Conservation (phyloP, 2,113 vertebrate genomes). For the Corynorhinus townsendii region DNA sequence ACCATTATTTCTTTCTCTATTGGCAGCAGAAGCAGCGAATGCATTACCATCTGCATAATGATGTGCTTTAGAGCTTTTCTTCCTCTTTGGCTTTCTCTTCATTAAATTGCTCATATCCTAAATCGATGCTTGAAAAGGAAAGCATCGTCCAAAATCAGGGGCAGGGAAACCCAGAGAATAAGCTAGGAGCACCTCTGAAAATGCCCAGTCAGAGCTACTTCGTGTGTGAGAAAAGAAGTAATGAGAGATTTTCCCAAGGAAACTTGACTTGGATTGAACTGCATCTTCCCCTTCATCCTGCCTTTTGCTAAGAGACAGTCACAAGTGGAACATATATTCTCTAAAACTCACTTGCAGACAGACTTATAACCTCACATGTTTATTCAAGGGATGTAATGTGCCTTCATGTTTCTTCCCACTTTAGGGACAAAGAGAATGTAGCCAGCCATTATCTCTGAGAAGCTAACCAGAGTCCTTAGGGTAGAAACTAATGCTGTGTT, state of each 20-base stretch:
- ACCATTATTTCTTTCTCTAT: slow-evolving; percentile 29
- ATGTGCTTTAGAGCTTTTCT: slow-evolving; percentile 1
- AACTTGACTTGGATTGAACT: background rate
- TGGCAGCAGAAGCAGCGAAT: background rate
- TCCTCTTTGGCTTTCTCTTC: slow-evolving; percentile 28
- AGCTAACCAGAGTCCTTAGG: background rate
- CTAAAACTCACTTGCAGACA: background rate
- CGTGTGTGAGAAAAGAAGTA: background rate
- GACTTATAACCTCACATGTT: background rate
- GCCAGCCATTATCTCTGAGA: background rate
- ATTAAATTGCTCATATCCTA: background rate
- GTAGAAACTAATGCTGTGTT: background rate
- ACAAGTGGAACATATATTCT: background rate
- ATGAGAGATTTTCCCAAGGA: background rate
- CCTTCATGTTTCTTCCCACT: background rate
- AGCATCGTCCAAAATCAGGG: background rate
- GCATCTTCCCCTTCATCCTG: background rate
- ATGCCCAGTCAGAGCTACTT: background rate
- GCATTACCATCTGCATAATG: background rate
- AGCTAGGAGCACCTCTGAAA: background rate
- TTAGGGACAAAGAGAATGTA: background rate
- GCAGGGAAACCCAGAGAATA: background rate
- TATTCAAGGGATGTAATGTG: background rate
- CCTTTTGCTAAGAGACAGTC: background rate
- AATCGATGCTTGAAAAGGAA: background rate